Base-by-base conservation (phyloP, 2,888 invertebrate species). In the Cylloceria caligata region DNA sequence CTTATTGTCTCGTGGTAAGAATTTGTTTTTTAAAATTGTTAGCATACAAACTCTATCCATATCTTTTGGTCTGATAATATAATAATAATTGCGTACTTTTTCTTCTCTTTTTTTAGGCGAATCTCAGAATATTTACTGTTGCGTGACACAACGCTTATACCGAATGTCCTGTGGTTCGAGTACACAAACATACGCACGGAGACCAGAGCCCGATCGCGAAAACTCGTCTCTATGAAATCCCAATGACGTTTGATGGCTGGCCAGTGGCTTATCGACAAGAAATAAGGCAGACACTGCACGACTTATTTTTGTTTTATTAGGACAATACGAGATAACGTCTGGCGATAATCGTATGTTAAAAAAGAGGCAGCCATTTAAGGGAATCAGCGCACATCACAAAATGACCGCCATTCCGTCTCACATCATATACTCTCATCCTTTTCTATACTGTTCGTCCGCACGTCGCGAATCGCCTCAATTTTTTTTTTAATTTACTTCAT, bases 81-180 rank as follows among this genome's bases (percentile, higher is more conserved):
- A 55, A 55, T 49, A 21, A 65, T 57, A 34, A 6, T 67, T 27
- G 16, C 67, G 39, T 9, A 68, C 21, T 67, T 57, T 74, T 78
- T 60, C 55, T 55, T 71, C 47, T 76, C 3, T 34, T 55, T 65
- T 94, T 94, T 34, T 94, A 98, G 98, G 95, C 96, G 96, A 93
- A 93, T 97, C 86, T 96, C 97, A 78, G 98, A 98, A 93, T 95
- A 97, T 92, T 93, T 98, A 82, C 95, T 98, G 93, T 93, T 98
- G 82, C 94, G 98, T 84, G 98, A 98, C 91, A 97, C 97, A 47
- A 97, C 98, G 0, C 93, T 98, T 78, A 98, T 98, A 91, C 98
- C 98, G 30, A 98, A 98, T 92, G 96, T 98, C 19, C 92, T 98
- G 86, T 98, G 98, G 97, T 98, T 98, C 92, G 98, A 98, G 92